Evolutionary conservation across 2,888 invertebrate species (phyloP).

Genomic region (Euphydryas editha): DNA sequence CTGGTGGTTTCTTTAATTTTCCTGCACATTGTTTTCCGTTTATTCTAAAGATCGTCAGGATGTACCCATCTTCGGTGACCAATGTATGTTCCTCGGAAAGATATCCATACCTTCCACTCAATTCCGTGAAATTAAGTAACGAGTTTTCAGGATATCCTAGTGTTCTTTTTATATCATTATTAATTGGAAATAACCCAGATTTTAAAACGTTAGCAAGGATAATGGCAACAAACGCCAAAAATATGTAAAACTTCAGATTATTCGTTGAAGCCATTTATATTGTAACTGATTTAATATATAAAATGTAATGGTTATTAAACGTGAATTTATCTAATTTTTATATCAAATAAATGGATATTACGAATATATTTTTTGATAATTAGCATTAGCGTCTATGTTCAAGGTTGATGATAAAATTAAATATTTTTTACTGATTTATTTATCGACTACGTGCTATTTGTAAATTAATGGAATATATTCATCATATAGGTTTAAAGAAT

Average conservation of each 20-base stretch:
- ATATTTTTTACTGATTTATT: no score
- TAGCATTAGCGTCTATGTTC: no score
- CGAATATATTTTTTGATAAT: no score
- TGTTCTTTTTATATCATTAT: constrained; percentile 46
- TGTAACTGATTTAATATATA: constrained; percentile 53
- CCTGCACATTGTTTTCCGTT: constrained; percentile 50
- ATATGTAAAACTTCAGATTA: constrained; percentile 47
- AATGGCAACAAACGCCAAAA: constrained; percentile 44
- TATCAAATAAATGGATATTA: no score
- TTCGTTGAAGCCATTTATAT: constrained; percentile 54
- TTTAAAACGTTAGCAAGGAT: constrained; percentile 45
- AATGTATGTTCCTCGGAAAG: constrained; percentile 59
- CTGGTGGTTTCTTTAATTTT: constrained; percentile 51
- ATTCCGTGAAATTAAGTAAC: constrained; percentile 56
- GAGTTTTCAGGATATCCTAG: constrained; percentile 49
- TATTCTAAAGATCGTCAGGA: constrained; percentile 60
- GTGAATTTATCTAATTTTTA: no score
- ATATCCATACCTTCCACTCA: constrained; percentile 55
- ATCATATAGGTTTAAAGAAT: no score
- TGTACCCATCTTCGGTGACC: constrained; percentile 65
- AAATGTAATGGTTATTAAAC: no score
- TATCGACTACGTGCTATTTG: no score
- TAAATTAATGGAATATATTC: no score
- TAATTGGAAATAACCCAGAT: constrained; percentile 40
- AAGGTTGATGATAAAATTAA: no score